phyloP scores from a whole-genome alignment of 2,113 vertebrate genomes.

The Pycnonotus jocosus region DNA sequence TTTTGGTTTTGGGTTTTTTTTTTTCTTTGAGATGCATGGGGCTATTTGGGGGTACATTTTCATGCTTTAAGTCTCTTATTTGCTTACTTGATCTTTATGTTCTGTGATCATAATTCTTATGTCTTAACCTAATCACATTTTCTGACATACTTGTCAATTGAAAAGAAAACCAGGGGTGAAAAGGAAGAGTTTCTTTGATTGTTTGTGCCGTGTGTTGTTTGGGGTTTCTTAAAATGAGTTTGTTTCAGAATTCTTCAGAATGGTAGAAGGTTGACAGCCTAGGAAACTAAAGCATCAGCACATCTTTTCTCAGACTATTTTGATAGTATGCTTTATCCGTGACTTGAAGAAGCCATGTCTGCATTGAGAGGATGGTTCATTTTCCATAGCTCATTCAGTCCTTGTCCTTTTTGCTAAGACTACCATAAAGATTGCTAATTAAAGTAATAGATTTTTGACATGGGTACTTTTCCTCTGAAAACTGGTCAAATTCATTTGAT shows the following conservation, averaged over 20 bases:
- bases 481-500: background rate
- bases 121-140: background rate
- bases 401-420: conserved; percentile 14
- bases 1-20: accelerated
- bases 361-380: conserved; percentile 5
- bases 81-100: background rate
- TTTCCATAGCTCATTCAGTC: background rate
- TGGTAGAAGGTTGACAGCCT: background rate
- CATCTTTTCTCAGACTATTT: background rate
- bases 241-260: background rate
- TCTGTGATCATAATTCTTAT: background rate
- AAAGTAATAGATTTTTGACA: background rate
- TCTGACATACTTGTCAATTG: background rate
- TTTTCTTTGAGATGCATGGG: background rate
- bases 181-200: background rate
- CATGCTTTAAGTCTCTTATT: background rate
- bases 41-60: background rate
- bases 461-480: background rate
- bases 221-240: background rate
- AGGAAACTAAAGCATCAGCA: background rate
- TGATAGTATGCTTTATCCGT: background rate
- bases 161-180: background rate
- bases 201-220: background rate
- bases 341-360: background rate
- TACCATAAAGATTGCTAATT: conserved; percentile 22